A percentile compares a stretch with the other conserved stretches of the same genome.
Evolutionary conservation across 30 jellyfish, hydroid and myxozoan genomes (phyloP).

Genomic region (Pseudorhiza aurosa): DNA sequence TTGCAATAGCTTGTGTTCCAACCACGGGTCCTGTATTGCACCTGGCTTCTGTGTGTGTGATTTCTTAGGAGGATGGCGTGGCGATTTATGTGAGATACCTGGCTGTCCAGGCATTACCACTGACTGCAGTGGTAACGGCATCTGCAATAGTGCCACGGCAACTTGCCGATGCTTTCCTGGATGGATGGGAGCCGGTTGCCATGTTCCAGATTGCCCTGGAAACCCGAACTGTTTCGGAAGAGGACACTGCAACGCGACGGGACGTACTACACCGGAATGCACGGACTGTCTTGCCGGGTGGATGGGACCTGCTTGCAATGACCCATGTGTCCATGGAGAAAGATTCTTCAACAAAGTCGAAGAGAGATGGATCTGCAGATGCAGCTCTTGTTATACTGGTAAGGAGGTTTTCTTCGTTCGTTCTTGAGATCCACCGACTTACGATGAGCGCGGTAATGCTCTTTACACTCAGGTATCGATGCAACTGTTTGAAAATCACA

Average conservation of each 20-base stretch:
- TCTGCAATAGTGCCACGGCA: constrained; percentile 49
- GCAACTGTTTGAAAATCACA: too few species aligned
- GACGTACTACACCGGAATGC: constrained; percentile 58
- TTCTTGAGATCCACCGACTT: too few species aligned
- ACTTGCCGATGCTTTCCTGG: constrained; percentile 60
- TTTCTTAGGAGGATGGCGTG: constrained; percentile 73
- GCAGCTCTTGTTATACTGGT: constrained; percentile 62
- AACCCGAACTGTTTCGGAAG: constrained; percentile 67
- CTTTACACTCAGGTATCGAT: too few species aligned
- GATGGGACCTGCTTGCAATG: constrained; percentile 82
- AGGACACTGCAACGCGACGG: constrained; percentile 61
- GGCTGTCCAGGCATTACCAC: constrained; percentile 69
- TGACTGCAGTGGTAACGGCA: constrained; percentile 61
- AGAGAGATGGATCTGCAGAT: constrained; percentile 40
- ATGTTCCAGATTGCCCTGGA: constrained; percentile 75
- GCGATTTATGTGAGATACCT: constrained; percentile 50
- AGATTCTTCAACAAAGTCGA: neutral
- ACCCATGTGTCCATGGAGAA: constrained; percentile 55
- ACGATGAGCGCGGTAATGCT: too few species aligned
- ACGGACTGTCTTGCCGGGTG: constrained; percentile 65
- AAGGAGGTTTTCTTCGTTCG: neutral
- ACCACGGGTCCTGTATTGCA: constrained; percentile 60
- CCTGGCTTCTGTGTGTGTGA: constrained; percentile 40
- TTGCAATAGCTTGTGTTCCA: constrained; percentile 66
- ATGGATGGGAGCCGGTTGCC: constrained; percentile 69